A percentile compares a stretch with the other conserved stretches of the same genome.
phyloP scores from a whole-genome alignment of 2,113 vertebrate species.

The Chloebia gouldiae region DNA sequence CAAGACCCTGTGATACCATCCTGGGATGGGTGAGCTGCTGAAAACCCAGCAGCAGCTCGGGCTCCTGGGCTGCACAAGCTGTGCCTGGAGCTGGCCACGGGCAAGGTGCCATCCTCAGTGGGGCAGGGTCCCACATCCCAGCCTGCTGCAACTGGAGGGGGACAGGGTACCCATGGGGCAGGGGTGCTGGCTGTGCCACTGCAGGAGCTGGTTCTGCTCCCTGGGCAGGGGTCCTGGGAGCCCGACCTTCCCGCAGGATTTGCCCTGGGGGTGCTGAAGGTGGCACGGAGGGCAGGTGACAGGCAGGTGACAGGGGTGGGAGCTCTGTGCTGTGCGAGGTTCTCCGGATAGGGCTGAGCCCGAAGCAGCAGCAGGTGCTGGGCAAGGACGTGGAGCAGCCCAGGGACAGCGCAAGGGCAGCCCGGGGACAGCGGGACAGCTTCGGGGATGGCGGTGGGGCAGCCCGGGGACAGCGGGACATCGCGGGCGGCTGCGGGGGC shows the following conservation, averaged over 20 bases:
- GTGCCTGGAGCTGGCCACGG: not conserved
- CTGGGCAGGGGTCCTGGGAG: not conserved
- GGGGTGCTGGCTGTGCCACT: not conserved
- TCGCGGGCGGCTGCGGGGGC: not conserved
- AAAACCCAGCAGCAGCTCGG: accelerated
- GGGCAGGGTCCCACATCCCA: not conserved
- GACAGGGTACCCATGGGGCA: accelerated
- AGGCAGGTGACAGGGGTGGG: not conserved
- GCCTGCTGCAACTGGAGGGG: not conserved
- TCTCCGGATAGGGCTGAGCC: accelerated
- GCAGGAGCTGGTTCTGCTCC: not conserved
- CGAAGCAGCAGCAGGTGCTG: accelerated
- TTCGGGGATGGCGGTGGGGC: accelerated
- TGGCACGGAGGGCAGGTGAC: not conserved
- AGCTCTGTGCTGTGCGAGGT: accelerated
- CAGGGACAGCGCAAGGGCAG: not conserved
- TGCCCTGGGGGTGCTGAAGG: accelerated
- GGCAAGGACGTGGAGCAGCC: not conserved
- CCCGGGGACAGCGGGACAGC: not conserved
- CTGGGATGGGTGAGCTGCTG: not conserved
- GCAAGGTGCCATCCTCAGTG: accelerated
- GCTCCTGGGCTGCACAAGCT: not conserved
- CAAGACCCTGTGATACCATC: accelerated
- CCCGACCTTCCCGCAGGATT: accelerated
- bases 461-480: not conserved